A percentile compares a stretch with the other conserved stretches of the same genome.
phyloP scores from a whole-genome alignment of 2,797 vertebrate genomes.

The Aphelocoma californica region DNA sequence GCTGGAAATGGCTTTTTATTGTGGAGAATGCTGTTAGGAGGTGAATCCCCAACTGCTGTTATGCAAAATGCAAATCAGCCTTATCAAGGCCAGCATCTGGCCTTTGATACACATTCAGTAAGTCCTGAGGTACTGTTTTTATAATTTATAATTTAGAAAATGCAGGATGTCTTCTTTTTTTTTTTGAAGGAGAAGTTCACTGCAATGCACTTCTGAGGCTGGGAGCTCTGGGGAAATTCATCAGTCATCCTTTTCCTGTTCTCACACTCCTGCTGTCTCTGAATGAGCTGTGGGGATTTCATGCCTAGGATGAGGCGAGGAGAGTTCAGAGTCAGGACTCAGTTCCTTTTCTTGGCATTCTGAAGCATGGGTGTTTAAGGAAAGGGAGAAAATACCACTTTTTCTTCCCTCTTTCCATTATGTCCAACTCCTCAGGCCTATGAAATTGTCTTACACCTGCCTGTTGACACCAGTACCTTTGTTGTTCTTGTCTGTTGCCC shows the following conservation, averaged over 20 bases:
- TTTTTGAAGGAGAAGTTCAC: not conserved
- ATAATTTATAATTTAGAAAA: not conserved
- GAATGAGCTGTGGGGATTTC: not conserved
- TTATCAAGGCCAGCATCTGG: constrained; percentile 27
- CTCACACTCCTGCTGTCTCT: not conserved
- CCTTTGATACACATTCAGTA: not conserved
- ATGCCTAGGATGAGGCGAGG: fast-evolving
- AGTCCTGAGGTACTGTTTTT: not conserved
- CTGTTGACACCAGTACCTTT: not conserved
- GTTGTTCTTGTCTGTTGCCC: fast-evolving
- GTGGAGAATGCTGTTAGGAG: constrained; percentile 8
- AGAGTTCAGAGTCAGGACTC: not conserved
- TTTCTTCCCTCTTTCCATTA: not conserved
- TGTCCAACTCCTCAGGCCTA: not conserved
- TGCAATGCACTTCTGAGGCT: not conserved
- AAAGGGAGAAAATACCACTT: not conserved
- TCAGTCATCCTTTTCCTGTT: not conserved
- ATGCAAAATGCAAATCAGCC: not conserved
- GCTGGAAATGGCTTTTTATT: not conserved
- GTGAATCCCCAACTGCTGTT: constrained; percentile 36
- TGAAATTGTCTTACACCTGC: not conserved
- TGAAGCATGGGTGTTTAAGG: not conserved
- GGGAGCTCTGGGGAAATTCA: not conserved
- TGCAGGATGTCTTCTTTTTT: not conserved
- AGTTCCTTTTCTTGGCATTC: not conserved